phyloP scores from a whole-genome alignment of 2,888 invertebrate genomes.

The Silvanus unidentatus region DNA sequence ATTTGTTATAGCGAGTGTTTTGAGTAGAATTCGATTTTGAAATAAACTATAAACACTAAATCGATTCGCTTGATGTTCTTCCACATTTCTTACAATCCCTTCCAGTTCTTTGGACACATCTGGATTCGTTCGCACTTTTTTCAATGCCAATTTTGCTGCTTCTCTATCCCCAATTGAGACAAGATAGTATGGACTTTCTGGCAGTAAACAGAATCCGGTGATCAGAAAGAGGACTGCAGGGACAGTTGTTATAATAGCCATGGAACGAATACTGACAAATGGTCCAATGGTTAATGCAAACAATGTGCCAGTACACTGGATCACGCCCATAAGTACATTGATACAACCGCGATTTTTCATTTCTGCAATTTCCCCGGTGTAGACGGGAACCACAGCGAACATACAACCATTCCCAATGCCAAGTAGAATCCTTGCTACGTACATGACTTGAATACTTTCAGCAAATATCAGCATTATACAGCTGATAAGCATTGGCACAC shows the following conservation, averaged over 20 bases:
- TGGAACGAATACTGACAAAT: slow-evolving; percentile 20
- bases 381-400: slow-evolving; percentile 72
- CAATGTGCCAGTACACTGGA: slow-evolving; percentile 19
- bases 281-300: slow-evolving; percentile 24
- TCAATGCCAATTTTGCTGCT: slow-evolving; percentile 61
- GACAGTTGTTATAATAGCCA: slow-evolving; percentile 21
- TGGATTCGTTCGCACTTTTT: slow-evolving; percentile 46
- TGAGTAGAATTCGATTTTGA: slow-evolving; percentile 12
- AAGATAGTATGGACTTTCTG: slow-evolving; percentile 29
- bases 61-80: no score
- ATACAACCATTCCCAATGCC: slow-evolving; percentile 63
- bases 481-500: slow-evolving; percentile 58
- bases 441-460: slow-evolving; percentile 29
- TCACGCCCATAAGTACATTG: slow-evolving; percentile 20
- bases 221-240: slow-evolving; percentile 23
- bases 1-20: slow-evolving; percentile 40
- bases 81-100: not conserved
- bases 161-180: no score
- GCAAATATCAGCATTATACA: slow-evolving; percentile 25
- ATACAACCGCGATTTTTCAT: slow-evolving; percentile 62
- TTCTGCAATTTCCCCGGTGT: slow-evolving; percentile 80
- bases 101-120: slow-evolving; percentile 22
- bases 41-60: no score
- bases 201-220: slow-evolving; percentile 21
- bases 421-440: slow-evolving; percentile 53